Conservation (phyloP, 30 jellyfish, hydroid and myxozoan species). For the Chironex yamaguchii region DNA sequence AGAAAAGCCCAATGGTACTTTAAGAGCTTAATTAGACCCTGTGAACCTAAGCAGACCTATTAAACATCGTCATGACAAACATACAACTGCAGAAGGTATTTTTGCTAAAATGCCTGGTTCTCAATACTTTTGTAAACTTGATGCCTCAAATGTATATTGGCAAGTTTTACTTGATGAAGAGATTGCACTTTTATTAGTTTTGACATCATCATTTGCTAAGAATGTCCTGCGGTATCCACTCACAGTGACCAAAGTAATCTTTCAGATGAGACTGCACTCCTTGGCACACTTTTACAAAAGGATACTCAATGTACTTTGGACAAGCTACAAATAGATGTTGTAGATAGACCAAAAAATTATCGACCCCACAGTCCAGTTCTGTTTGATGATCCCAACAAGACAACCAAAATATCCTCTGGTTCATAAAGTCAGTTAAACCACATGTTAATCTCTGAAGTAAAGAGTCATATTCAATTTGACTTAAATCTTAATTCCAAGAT, state of each 20-base stretch:
- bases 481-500: too few species aligned
- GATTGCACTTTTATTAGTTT: slow-evolving; percentile 22
- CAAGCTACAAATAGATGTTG: slow-evolving; percentile 6
- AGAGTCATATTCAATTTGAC: too few species aligned
- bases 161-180: slow-evolving; percentile 28
- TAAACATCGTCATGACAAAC: slow-evolving; percentile 55
- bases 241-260: slow-evolving; percentile 14
- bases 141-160: slow-evolving; percentile 51
- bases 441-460: too few species aligned
- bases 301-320: slow-evolving; percentile 5
- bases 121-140: slow-evolving; percentile 23
- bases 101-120: slow-evolving; percentile 71
- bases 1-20: slow-evolving; percentile 59
- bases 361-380: too few species aligned
- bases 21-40: slow-evolving; percentile 70
- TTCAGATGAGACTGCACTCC: slow-evolving; percentile 43
- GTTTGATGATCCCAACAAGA: too few species aligned
- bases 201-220: slow-evolving; percentile 61
- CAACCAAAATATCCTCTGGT: too few species aligned
- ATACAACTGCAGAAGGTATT: slow-evolving; percentile 60
- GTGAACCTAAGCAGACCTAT: slow-evolving; percentile 48
- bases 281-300: slow-evolving; percentile 13
- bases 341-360: too few species aligned
- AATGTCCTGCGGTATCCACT: slow-evolving; percentile 51
- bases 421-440: too few species aligned